Conservation (phyloP, 2,113 vertebrate genomes). For the Boleophthalmus pectinirostris region DNA sequence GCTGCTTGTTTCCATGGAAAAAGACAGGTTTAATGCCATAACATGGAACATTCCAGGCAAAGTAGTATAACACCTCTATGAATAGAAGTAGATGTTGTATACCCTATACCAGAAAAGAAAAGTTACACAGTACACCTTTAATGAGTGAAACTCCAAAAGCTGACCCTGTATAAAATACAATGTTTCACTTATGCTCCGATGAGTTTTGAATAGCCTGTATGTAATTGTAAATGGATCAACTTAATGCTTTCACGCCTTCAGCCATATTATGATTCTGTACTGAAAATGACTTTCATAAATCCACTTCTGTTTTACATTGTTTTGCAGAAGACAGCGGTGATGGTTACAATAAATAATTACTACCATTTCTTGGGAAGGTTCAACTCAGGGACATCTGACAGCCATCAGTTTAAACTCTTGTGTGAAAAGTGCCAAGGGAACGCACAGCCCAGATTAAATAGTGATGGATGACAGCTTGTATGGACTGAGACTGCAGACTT, state of each 20-base stretch:
- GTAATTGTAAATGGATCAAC: not conserved
- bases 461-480: conserved; percentile 55
- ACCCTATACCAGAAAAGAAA: no score
- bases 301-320: not conserved
- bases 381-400: conserved; percentile 28
- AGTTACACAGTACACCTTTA: no score
- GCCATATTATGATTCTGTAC: not conserved
- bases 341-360: conserved; percentile 9
- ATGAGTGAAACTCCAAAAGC: no score
- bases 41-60: no score
- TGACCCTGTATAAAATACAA: no score
- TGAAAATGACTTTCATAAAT: not conserved
- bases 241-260: not conserved
- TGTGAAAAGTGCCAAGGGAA: conserved; percentile 42
- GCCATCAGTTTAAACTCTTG: conserved; percentile 28
- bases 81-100: no score
- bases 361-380: conserved; percentile 10
- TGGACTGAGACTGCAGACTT: conserved; percentile 46
- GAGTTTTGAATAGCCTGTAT: not conserved
- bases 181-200: no score
- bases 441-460: conserved; percentile 46
- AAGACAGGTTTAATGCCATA: no score
- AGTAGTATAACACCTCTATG: no score
- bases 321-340: not conserved
- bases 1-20: no score